Conservation (phyloP, 1,140 invertebrate genomes). For the Epicauta chinensis region DNA sequence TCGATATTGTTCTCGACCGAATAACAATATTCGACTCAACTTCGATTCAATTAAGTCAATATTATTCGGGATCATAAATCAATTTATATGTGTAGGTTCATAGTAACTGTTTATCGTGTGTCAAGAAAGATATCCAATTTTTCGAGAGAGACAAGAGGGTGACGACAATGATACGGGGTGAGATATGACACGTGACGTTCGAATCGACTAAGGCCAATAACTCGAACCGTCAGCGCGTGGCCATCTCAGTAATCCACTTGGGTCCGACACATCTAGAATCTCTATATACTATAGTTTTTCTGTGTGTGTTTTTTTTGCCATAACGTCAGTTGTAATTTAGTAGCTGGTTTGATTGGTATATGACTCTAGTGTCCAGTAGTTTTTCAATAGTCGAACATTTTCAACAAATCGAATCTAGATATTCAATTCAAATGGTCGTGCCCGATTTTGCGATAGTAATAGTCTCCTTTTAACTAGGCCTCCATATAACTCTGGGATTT, state of each 20-base stretch:
- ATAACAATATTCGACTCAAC: too few relatives aligned
- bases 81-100: conserved; percentile 11
- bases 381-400: conserved; percentile 32
- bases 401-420: conserved; percentile 17
- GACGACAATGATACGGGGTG: conserved; percentile 21
- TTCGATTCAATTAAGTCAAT: too few relatives aligned
- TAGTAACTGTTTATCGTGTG: conserved; percentile 23
- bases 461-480: conserved; percentile 17
- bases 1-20: too few relatives aligned
- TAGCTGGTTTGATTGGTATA: conserved; percentile 35
- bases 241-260: conserved; percentile 35
- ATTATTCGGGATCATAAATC: conserved; percentile 5
- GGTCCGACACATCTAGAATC: conserved; percentile 30
- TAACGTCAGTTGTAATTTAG: conserved; percentile 36
- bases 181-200: conserved; percentile 31
- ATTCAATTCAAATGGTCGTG: conserved; percentile 11
- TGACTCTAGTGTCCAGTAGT: conserved; percentile 27
- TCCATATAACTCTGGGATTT: conserved; percentile 15
- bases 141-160: conserved; percentile 20
- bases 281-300: too few relatives aligned
- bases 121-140: conserved; percentile 27
- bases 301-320: conserved; percentile 22
- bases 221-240: conserved; percentile 27
- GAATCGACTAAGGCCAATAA: conserved; percentile 32
- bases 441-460: conserved; percentile 12